Conservation (phyloP, 35 echinoderm and acorn worm species). For the Amphiura filiformis region DNA sequence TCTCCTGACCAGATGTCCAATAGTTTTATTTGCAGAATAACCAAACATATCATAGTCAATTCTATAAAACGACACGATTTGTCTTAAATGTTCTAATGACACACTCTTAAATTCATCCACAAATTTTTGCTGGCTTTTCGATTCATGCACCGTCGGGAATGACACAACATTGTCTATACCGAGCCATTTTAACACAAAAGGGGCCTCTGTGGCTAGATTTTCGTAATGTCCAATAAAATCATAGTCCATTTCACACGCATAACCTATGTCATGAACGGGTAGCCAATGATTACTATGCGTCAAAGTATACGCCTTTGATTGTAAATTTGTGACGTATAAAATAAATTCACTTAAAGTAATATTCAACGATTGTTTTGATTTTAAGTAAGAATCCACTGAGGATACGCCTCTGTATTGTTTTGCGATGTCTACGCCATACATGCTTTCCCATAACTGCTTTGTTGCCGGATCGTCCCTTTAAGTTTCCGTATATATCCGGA, state of each 20-base stretch:
- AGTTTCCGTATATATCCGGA: too few relatives aligned
- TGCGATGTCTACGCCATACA: too few relatives aligned
- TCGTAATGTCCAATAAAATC: neutral
- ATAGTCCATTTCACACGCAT: conserved; percentile 19
- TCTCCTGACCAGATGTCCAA: too few relatives aligned
- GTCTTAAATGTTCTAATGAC: neutral
- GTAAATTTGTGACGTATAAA: too few relatives aligned
- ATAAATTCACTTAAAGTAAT: too few relatives aligned
- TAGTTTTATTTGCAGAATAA: neutral
- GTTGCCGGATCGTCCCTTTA: too few relatives aligned
- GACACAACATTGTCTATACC: conserved; percentile 26
- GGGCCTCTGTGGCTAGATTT: neutral
- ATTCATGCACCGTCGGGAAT: conserved; percentile 21
- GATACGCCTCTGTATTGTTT: too few relatives aligned
- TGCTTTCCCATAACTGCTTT: too few relatives aligned
- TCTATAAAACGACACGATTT: conserved; percentile 17
- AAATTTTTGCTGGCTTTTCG: neutral
- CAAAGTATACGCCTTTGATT: too few relatives aligned
- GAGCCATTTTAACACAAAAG: neutral
- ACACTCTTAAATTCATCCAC: neutral
- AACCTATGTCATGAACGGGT: neutral
- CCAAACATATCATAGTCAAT: conserved; percentile 36
- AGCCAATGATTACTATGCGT: conserved; percentile 45
- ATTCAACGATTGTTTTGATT: too few relatives aligned
- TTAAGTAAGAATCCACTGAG: too few relatives aligned